phyloP scores from a whole-genome alignment of 1,140 invertebrate genomes.

The Wasmannia auropunctata region DNA sequence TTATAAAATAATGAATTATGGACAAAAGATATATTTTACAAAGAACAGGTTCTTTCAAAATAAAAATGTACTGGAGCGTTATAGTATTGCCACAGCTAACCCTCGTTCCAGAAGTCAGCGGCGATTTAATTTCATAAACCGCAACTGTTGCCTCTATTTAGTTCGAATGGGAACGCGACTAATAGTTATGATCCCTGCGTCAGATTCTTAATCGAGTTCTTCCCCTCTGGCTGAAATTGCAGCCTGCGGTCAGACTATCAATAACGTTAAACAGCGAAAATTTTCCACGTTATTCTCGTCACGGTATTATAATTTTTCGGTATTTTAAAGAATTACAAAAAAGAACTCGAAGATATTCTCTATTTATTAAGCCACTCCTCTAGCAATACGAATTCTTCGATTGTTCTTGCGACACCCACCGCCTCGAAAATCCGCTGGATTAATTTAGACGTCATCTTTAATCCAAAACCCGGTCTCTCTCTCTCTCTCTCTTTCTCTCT shows the following conservation, averaged over 20 bases:
- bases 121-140: constrained; percentile 85
- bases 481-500: too few species aligned
- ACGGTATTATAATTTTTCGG: background rate
- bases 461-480: constrained; percentile 36
- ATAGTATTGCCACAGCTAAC: constrained; percentile 67
- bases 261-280: constrained; percentile 3
- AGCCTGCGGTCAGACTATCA: constrained; percentile 28
- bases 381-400: background rate
- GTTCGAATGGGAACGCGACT: constrained; percentile 79
- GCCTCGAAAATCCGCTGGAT: constrained; percentile 17
- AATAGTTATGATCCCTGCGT: constrained; percentile 80
- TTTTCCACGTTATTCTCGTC: background rate
- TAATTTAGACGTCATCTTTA: constrained; percentile 57
- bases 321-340: background rate
- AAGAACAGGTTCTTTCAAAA: background rate
- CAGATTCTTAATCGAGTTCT: constrained; percentile 59
- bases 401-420: constrained; percentile 5
- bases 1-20: background rate
- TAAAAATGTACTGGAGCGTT: background rate
- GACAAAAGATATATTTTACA: background rate
- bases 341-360: background rate
- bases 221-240: constrained; percentile 46
- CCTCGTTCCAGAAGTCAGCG: constrained; percentile 76
- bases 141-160: constrained; percentile 85
- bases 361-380: constrained; percentile 22